Conservation (phyloP, 2,113 vertebrate species). For the Ranitomeya variabilis region DNA sequence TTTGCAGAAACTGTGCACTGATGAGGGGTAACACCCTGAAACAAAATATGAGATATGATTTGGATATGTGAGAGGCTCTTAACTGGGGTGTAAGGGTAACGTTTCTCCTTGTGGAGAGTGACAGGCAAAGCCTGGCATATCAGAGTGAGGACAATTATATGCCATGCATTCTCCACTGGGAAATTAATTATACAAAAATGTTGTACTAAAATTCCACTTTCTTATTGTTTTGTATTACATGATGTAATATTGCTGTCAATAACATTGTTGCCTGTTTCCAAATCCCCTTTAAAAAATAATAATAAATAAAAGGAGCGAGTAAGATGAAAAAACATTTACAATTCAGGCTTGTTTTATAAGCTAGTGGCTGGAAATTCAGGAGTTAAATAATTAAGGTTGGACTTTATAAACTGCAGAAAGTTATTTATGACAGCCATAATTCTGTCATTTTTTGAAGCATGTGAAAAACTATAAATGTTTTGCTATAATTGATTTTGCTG, state of each 20-base stretch:
- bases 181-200: no score
- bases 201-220: no score
- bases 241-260: background rate
- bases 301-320: background rate
- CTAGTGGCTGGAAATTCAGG: constrained; percentile 37
- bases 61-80: no score
- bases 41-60: no score
- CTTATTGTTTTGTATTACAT: no score
- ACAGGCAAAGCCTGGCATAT: no score
- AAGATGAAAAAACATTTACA: background rate
- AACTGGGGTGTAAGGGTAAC: no score
- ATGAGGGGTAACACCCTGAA: no score
- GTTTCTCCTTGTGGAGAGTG: no score
- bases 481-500: constrained; percentile 56
- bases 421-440: constrained; percentile 59
- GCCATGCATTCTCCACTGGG: no score
- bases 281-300: background rate
- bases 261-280: background rate
- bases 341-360: background rate
- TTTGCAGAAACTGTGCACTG: no score
- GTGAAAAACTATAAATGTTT: constrained; percentile 56
- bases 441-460: constrained; percentile 57
- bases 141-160: no score
- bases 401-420: constrained; percentile 57
- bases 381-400: background rate